phyloP scores from a whole-genome alignment of 2,797 vertebrate genomes.

The Dromococcyx pavoninus region DNA sequence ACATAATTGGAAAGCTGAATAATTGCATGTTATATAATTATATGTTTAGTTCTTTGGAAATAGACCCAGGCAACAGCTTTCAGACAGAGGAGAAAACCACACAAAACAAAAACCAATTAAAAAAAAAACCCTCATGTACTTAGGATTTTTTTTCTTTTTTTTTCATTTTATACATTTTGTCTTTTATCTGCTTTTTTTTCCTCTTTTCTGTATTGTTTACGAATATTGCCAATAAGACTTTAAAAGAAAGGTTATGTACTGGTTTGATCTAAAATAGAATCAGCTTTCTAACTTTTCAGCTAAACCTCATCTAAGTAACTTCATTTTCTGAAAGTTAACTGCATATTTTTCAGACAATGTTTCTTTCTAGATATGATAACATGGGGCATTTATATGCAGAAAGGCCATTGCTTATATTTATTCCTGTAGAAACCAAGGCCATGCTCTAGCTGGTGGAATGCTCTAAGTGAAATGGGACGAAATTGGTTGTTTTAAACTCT shows the following conservation, averaged over 20 bases:
- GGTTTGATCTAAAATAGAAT: too few relatives aligned
- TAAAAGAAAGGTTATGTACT: background rate
- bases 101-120: background rate
- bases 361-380: too few relatives aligned
- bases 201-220: background rate
- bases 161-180: background rate
- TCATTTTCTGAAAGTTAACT: too few relatives aligned
- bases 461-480: too few relatives aligned
- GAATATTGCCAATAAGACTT: background rate
- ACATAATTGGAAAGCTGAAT: constrained; percentile 51
- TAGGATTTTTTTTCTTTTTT: background rate
- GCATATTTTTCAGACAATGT: too few relatives aligned
- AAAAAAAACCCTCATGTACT: background rate
- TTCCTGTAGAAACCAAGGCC: too few relatives aligned
- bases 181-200: background rate
- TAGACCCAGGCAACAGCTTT: constrained; percentile 19
- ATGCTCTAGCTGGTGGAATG: too few relatives aligned
- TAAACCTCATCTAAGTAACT: too few relatives aligned
- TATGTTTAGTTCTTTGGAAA: constrained; percentile 47
- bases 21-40: constrained; percentile 65
- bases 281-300: too few relatives aligned
- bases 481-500: background rate
- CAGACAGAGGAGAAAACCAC: background rate
- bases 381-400: too few relatives aligned
- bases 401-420: too few relatives aligned